Evolutionary conservation across 2,888 invertebrate species (phyloP).

Genomic region (Frankliniella intonsa): DNA sequence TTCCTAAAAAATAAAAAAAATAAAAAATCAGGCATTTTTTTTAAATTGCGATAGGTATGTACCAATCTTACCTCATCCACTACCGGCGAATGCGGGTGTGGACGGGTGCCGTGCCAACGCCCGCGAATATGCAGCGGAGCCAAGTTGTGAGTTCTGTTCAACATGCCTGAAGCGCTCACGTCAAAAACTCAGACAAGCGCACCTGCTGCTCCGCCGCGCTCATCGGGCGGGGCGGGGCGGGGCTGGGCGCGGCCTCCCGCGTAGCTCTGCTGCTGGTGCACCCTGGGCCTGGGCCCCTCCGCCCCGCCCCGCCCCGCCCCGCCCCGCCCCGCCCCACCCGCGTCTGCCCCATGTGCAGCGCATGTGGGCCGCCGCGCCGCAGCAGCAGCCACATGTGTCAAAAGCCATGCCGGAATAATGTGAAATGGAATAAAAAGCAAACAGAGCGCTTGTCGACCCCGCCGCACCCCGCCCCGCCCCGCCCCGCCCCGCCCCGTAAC

Average conservation of each 20-base stretch:
- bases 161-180: too few species aligned
- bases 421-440: slow-evolving; percentile 18
- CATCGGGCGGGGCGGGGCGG: not conserved
- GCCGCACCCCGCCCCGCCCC: too few species aligned
- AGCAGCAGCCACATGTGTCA: not conserved
- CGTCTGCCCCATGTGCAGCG: not conserved
- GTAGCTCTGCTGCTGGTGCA: not conserved
- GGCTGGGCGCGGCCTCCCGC: not conserved
- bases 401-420: not conserved
- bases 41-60: too few species aligned
- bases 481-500: too few species aligned
- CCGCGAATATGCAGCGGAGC: too few species aligned
- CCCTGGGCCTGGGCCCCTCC: not conserved
- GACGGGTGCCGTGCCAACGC: too few species aligned
- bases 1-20: too few species aligned
- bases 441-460: not conserved
- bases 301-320: not conserved
- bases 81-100: too few species aligned
- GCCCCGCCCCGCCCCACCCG: not conserved
- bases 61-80: too few species aligned
- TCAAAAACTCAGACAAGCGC: not conserved
- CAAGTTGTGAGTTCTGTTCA: too few species aligned
- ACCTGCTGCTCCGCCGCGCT: not conserved
- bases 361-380: not conserved
- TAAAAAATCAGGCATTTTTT: too few species aligned